Base-by-base conservation (phyloP, 2,888 invertebrate genomes). In the Cheilosia urbana region DNA sequence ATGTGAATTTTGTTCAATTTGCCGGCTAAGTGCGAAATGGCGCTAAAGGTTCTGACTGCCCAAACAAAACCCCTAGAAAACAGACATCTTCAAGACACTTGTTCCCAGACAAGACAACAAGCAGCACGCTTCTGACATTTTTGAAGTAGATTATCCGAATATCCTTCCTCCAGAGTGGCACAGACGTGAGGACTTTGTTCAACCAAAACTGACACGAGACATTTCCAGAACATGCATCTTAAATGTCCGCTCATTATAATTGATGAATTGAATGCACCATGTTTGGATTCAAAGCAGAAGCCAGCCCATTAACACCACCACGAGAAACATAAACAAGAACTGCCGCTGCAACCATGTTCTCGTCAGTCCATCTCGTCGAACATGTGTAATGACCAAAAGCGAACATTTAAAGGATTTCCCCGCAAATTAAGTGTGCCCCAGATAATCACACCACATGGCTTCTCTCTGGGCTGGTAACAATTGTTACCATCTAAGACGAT, bases 391-490 rank as follows among this genome's bases (percentile, higher is more conserved):
- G 85, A 85, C 85, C 85, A 77, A 77, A 66, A 77, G 76, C 72
- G 76, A 76, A 85, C 76, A 85, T 76, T 85, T 85, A 62, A 87
- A 83, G 88, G 87, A 87, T 87, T 81, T 87, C 83, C 87, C 80
- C 85, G 82, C 27, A 87, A 87, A 88, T 88, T 88, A 88, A 88
- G 87, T 87, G 84, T 80, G 87, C 88, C 87, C 88, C 71, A 87
- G 87, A 87, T 87, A 84, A 80, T 81, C 69, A 75, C 81, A 87
- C 81, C 87, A 85, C 76, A 85, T 85, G 65, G 57, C 51, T 57
- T 57, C 75, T 47, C 71, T 65, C 57, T n/a, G 58, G 66, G 51
- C 53, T 79, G 11, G 55, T 60, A 34, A 62, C 72, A 66, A 77
- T 72, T 82, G 77, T 66, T 72, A 66, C 71, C 30, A 47, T 13